A percentile compares a stretch with the other conserved stretches of the same genome.
Conservation (phyloP, 2,888 invertebrate species). For the Plagodis pulveraria region DNA sequence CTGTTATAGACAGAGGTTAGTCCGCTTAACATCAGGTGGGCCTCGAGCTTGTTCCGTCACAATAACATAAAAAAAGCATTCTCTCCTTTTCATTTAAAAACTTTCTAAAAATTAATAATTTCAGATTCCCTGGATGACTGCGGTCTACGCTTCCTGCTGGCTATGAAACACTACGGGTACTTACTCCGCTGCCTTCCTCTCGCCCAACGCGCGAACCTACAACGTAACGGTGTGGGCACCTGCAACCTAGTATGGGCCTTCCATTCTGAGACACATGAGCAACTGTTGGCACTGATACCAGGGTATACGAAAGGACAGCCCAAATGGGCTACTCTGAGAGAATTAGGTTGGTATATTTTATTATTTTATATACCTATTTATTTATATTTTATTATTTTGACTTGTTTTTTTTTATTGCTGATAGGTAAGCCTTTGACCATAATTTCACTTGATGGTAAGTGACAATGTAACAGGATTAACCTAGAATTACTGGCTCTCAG, state of each 20-base stretch:
- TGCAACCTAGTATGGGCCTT: constrained; percentile 99
- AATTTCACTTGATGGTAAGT: too few species aligned
- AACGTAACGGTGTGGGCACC: constrained; percentile 93
- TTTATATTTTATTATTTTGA: too few species aligned
- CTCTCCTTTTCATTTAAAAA: neutral
- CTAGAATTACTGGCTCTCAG: too few species aligned
- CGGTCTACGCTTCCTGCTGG: constrained; percentile 96
- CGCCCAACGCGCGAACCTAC: constrained; percentile 93
- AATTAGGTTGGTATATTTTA: constrained; percentile 86
- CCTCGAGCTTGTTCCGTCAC: too few species aligned
- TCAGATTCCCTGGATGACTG: constrained; percentile 97
- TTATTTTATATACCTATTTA: too few species aligned
- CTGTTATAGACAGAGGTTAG: too few species aligned
- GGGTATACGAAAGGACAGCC: constrained; percentile 93
- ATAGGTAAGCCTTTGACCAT: too few species aligned
- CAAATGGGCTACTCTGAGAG: constrained; percentile 95
- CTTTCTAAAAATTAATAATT: constrained; percentile 5
- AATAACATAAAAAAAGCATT: too few species aligned
- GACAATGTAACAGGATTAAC: too few species aligned
- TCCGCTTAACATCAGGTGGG: too few species aligned
- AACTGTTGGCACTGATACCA: constrained; percentile 95
- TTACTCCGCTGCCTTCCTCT: constrained; percentile 96
- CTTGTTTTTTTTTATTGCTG: too few species aligned
- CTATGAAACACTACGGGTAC: constrained; percentile 99
- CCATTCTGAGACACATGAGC: constrained; percentile 99